phyloP scores from a whole-genome alignment of 2,888 invertebrate genomes.

The Nymphalis polychloros region DNA sequence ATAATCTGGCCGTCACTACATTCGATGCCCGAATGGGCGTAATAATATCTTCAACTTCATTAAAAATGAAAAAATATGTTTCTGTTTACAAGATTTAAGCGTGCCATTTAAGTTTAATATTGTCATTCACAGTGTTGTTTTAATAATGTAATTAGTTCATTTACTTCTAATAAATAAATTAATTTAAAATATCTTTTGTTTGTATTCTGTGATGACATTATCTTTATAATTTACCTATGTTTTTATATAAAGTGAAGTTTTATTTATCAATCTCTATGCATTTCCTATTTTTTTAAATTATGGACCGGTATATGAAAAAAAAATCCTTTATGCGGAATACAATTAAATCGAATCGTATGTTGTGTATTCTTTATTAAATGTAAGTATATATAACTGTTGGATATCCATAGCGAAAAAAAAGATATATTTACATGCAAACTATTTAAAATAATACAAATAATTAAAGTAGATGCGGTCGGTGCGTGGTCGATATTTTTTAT shows the following conservation, averaged over 20 bases:
- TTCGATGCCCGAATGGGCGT: constrained; percentile 35
- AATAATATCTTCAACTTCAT: neutral
- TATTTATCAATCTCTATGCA: too few species aligned
- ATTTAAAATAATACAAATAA: too few species aligned
- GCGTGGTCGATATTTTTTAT: too few species aligned
- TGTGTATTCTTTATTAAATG: too few species aligned
- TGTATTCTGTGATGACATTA: neutral
- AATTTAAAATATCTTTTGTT: neutral
- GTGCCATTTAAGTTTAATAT: neutral
- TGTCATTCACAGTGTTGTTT: neutral
- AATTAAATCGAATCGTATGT: too few species aligned
- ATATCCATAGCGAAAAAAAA: too few species aligned
- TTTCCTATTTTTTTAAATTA: too few species aligned
- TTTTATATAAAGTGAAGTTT: neutral
- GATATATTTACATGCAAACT: too few species aligned
- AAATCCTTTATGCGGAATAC: too few species aligned
- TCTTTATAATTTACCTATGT: neutral
- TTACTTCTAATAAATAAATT: neutral
- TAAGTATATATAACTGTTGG: too few species aligned
- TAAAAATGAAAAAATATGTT: neutral
- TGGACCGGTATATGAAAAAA: too few species aligned
- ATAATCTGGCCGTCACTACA: constrained; percentile 58
- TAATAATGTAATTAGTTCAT: constrained; percentile 9
- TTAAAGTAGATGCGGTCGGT: too few species aligned
- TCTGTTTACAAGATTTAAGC: constrained; percentile 4